These are phyloP conservation scores for Lasioglossum villosulum DNA, from an alignment of 2,888 invertebrate genomes.

Conservation along the genomic window DNA sequence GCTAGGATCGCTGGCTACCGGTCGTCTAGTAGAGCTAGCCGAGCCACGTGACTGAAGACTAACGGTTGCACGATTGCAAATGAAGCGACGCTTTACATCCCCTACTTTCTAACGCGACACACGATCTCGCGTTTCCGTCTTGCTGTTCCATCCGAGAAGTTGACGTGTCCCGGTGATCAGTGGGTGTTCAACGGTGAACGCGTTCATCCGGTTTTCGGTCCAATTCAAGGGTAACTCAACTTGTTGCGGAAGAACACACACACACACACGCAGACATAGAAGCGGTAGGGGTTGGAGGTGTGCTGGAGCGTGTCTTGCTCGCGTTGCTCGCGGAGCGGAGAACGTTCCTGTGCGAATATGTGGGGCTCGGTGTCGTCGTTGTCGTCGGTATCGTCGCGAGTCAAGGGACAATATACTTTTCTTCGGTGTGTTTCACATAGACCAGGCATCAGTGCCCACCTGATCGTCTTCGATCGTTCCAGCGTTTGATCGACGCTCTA, in stretches of 20 bases:
- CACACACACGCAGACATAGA: background rate
- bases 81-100: background rate
- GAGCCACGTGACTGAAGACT: background rate
- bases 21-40: background rate
- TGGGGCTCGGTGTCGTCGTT: slow-evolving; percentile 7
- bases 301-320: slow-evolving; percentile 15
- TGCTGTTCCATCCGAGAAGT: background rate
- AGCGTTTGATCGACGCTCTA: slow-evolving; percentile 36
- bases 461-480: slow-evolving; percentile 2
- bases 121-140: background rate
- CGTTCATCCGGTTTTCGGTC: background rate
- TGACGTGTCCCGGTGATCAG: background rate
- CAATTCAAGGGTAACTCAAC: slow-evolving; percentile 48
- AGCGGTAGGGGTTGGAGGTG: background rate
- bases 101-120: background rate
- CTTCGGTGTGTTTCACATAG: slow-evolving; percentile 27
- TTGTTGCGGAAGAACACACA: slow-evolving; percentile 49
- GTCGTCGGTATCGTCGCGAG: background rate
- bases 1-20: background rate
- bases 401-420: slow-evolving; percentile 18
- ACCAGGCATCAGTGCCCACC: slow-evolving; percentile 12
- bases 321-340: slow-evolving; percentile 20
- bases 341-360: slow-evolving; percentile 28
- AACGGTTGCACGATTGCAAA: background rate
- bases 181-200: background rate